These are phyloP conservation scores for Poecilobothrus nobilitatus DNA, from an alignment of 2,888 invertebrate species.

Conservation along the genomic window DNA sequence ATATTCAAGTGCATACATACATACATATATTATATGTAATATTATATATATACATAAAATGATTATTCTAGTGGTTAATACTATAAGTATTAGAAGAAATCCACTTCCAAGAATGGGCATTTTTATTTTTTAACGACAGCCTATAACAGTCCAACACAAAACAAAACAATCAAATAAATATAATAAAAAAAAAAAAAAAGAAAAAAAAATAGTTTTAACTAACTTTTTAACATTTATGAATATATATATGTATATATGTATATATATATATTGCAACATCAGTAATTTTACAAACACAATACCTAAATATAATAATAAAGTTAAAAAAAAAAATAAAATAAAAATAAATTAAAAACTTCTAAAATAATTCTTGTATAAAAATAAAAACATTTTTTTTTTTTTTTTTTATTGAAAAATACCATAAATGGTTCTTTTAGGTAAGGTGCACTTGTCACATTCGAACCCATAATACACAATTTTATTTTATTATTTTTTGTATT, in stretches of 20 bases:
- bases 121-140: neutral
- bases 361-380: neutral
- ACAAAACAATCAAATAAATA: neutral
- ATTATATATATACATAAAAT: no score
- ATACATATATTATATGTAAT: neutral
- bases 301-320: no score
- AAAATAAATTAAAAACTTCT: neutral
- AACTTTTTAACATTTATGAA: neutral
- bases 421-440: neutral
- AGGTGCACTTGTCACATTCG: constrained; percentile 1
- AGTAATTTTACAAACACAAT: no score
- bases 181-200: neutral
- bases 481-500: no score
- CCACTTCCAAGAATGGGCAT: constrained; percentile 1
- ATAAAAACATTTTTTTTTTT: neutral
- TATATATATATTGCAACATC: no score
- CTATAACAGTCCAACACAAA: neutral
- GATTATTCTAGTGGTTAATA: no score
- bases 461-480: constrained; percentile 2
- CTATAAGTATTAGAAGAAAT: neutral
- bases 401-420: neutral
- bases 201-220: neutral
- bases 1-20: neutral
- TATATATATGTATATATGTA: no score
- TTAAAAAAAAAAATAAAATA: no score